Conservation (phyloP, 2,888 invertebrate genomes). For the Dicycla oo region DNA sequence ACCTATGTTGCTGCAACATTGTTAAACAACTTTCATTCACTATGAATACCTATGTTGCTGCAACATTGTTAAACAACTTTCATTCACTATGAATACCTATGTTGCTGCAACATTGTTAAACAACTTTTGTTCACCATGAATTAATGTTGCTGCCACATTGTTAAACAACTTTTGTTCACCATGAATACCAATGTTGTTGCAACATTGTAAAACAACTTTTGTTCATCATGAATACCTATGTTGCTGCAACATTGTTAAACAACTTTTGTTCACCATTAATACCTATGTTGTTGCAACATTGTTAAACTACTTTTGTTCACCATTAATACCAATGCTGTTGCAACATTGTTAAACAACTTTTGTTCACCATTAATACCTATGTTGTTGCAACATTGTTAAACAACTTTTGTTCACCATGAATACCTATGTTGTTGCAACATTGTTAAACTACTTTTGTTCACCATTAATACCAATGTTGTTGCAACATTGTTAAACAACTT, state of each 20-base stretch:
- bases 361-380: neutral
- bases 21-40: neutral
- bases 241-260: neutral
- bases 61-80: neutral
- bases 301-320: neutral
- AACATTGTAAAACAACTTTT: neutral
- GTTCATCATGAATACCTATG: neutral
- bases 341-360: neutral
- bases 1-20: neutral
- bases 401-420: neutral
- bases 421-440: neutral
- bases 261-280: neutral
- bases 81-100: neutral
- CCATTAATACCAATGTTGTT: neutral
- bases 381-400: neutral
- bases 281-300: neutral
- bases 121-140: neutral
- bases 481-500: neutral
- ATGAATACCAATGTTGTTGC: neutral
- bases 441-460: neutral
- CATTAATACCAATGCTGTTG: neutral
- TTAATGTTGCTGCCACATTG: neutral
- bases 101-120: neutral
- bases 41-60: neutral
- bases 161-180: neutral